Percentiles rank a stretch among this genome's conserved stretches.
phyloP scores from a whole-genome alignment of 2,797 vertebrate genomes.

The Calcarius lapponicus region DNA sequence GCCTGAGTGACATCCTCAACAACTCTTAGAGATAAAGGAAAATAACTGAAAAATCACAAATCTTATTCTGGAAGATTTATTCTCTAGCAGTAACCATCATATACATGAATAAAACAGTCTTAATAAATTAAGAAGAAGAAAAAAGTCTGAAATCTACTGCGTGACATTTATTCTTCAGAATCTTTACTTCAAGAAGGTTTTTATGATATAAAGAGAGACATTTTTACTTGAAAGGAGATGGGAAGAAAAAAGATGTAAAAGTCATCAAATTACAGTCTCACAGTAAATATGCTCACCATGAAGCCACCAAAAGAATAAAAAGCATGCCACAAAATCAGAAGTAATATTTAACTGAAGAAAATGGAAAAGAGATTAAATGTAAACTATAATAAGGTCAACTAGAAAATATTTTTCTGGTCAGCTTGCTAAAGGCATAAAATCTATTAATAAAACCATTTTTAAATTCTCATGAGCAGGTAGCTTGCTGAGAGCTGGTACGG shows the following conservation, averaged over 20 bases:
- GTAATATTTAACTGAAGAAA: background rate
- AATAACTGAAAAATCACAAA: background rate
- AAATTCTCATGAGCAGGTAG: background rate
- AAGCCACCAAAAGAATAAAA: background rate
- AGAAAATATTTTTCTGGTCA: background rate
- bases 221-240: background rate
- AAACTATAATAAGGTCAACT: background rate
- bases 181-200: background rate
- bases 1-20: fast-evolving
- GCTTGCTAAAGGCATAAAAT: background rate
- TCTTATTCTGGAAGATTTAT: background rate
- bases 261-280: background rate
- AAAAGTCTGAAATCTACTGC: background rate
- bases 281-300: background rate
- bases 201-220: background rate
- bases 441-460: background rate
- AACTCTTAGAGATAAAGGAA: background rate
- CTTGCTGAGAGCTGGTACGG: background rate
- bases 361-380: background rate
- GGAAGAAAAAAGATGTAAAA: background rate
- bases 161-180: background rate
- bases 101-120: background rate
- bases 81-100: background rate
- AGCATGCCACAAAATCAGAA: background rate
- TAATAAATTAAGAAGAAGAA: background rate